A percentile compares a stretch with the other conserved stretches of the same genome.
Conservation (phyloP, 2,113 vertebrate genomes). For the Pelecanoides urinatrix region DNA sequence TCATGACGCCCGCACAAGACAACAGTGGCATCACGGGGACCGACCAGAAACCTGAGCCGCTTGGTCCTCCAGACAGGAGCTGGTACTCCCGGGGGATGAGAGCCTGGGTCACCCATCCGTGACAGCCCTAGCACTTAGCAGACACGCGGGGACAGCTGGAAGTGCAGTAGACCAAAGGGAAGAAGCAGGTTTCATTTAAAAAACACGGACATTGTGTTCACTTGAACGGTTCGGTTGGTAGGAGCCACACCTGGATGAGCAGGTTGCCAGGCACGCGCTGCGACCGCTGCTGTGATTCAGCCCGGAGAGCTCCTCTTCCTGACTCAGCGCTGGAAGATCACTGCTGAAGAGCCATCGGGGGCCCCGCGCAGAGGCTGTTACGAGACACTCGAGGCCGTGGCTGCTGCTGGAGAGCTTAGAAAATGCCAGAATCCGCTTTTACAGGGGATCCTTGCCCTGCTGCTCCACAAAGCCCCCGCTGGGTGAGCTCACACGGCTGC, state of each 20-base stretch:
- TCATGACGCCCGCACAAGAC: not conserved
- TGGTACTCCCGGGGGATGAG: not conserved
- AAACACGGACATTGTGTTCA: not conserved
- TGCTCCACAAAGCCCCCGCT: accelerated
- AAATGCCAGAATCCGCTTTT: not conserved
- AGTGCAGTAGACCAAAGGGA: not conserved
- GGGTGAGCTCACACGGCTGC: not conserved
- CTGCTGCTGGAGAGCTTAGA: not conserved
- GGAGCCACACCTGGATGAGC: not conserved
- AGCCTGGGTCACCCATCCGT: not conserved
- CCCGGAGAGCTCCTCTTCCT: not conserved
- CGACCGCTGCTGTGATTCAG: not conserved
- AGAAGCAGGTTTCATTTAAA: not conserved
- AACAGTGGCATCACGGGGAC: not conserved
- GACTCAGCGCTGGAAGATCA: not conserved
- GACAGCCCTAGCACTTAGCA: not conserved
- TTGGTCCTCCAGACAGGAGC: not conserved
- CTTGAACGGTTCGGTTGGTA: not conserved
- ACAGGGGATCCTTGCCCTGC: not conserved
- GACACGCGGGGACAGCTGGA: not conserved
- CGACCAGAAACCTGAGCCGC: not conserved
- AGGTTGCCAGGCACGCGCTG: not conserved
- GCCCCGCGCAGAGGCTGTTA: not conserved
- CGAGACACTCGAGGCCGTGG: not conserved
- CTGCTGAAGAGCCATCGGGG: not conserved